Percentiles rank a stretch among this genome's conserved stretches.
Conservation (phyloP, 2,888 invertebrate genomes). For the Cyclophora punctaria region DNA sequence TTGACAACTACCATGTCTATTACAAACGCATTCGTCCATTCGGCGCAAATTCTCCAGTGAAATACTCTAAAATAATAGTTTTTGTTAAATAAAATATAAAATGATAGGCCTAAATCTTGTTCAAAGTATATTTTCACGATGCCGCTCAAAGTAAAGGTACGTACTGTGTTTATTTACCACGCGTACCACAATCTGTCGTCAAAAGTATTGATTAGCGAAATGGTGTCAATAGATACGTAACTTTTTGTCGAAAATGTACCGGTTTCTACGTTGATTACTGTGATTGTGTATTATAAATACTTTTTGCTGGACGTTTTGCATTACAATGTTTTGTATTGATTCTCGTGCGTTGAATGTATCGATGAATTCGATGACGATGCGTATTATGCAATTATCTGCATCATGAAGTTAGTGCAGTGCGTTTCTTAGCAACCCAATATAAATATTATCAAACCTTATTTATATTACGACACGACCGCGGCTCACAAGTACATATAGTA, state of each 20-base stretch:
- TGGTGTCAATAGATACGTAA: constrained; percentile 19
- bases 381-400: constrained; percentile 25
- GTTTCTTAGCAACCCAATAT: constrained; percentile 56
- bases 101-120: constrained; percentile 8
- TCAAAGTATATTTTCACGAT: constrained; percentile 2
- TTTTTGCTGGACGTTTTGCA: no score
- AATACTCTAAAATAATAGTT: background rate
- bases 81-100: constrained; percentile 6
- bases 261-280: constrained; percentile 1
- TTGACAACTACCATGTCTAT: constrained; percentile 26
- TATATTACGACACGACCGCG: background rate
- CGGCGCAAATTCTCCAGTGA: background rate
- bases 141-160: constrained; percentile 12
- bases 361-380: background rate
- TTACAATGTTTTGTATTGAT: background rate
- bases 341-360: background rate
- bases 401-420: constrained; percentile 56
- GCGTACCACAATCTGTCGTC: constrained; percentile 19
- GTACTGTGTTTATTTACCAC: constrained; percentile 4
- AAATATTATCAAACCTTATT: constrained; percentile 1
- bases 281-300: no score
- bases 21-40: constrained; percentile 4
- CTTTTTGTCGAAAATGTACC: constrained; percentile 1
- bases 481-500: no score
- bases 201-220: constrained; percentile 44